A percentile compares a stretch with the other conserved stretches of the same genome.
Conservation (phyloP, 2,113 vertebrate genomes). For the Callionymus lyra region DNA sequence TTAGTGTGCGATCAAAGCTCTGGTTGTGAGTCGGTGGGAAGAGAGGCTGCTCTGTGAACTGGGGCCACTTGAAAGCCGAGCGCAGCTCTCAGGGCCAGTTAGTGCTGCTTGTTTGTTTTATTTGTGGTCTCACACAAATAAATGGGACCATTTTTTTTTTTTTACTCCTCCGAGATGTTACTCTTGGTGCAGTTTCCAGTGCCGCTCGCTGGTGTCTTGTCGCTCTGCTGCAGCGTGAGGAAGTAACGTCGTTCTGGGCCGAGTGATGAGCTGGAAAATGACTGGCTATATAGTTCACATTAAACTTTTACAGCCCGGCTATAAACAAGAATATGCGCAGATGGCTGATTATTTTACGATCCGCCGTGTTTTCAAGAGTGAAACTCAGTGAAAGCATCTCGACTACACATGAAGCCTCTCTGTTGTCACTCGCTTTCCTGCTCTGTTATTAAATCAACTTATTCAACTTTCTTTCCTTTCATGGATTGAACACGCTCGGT, state of each 20-base stretch:
- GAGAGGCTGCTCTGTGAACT: slow-evolving; percentile 40
- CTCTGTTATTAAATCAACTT: no score
- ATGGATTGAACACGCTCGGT: no score
- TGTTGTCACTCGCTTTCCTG: no score
- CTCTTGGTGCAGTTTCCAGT: slow-evolving; percentile 6
- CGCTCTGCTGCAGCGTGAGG: slow-evolving; percentile 1
- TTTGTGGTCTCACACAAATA: slow-evolving; percentile 19
- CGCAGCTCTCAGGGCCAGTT: slow-evolving; percentile 28
- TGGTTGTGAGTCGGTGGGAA: slow-evolving; percentile 29
- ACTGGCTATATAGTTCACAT: background rate
- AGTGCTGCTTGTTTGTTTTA: slow-evolving; percentile 48
- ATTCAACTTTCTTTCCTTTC: no score
- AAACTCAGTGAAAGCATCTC: no score
- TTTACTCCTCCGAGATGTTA: slow-evolving; percentile 1
- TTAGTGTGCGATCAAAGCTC: slow-evolving; percentile 39
- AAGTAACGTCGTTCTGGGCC: slow-evolving; percentile 8
- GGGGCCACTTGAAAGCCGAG: slow-evolving; percentile 42
- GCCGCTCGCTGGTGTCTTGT: background rate
- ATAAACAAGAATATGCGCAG: slow-evolving; percentile 2
- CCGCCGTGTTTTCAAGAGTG: slow-evolving; percentile 4
- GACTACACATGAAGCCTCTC: no score
- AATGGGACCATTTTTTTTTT: background rate
- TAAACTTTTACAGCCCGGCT: background rate
- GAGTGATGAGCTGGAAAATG: slow-evolving; percentile 14
- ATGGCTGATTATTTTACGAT: slow-evolving; percentile 6